A percentile compares a stretch with the other conserved stretches of the same genome.
These are phyloP conservation scores for Sebastes cheni DNA, from an alignment of 2,797 vertebrate species.

Conservation along the genomic window DNA sequence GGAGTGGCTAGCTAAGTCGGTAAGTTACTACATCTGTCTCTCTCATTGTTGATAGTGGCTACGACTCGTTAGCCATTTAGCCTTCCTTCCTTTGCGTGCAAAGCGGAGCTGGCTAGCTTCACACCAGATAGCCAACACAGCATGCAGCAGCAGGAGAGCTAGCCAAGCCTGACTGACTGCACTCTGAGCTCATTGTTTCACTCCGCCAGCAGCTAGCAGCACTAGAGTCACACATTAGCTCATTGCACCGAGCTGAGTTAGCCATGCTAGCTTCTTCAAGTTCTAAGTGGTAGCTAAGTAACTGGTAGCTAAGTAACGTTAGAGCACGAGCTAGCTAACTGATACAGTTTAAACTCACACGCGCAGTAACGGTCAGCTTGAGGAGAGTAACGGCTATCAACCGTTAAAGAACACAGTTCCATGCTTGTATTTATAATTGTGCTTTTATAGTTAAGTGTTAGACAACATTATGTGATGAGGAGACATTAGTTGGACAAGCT, in stretches of 20 bases:
- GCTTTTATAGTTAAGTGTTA: not conserved
- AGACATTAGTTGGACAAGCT: not conserved
- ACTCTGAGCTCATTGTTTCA: slow-evolving; percentile 76
- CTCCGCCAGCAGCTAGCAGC: slow-evolving; percentile 49
- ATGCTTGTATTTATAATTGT: not conserved
- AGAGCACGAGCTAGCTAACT: not conserved
- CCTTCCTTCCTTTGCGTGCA: slow-evolving; percentile 42
- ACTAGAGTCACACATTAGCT: slow-evolving; percentile 49
- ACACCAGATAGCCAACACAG: slow-evolving; percentile 46
- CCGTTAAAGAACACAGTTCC: not conserved
- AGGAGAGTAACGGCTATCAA: not conserved
- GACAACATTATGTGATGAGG: too few relatives aligned
- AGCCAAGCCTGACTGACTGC: slow-evolving; percentile 60
- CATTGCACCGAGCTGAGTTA: slow-evolving; percentile 42
- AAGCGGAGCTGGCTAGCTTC: slow-evolving; percentile 54
- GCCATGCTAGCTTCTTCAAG: slow-evolving; percentile 27
- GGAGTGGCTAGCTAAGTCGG: slow-evolving; percentile 79
- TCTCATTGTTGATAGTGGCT: slow-evolving; percentile 63
- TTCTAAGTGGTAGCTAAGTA: slow-evolving; percentile 5
- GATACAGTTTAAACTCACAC: not conserved
- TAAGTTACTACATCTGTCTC: slow-evolving; percentile 67
- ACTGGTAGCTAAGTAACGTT: not conserved
- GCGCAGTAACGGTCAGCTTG: not conserved
- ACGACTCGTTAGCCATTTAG: slow-evolving; percentile 59
- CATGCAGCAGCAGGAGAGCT: slow-evolving; percentile 63